Evolutionary conservation across 2,113 vertebrate genomes (phyloP).

Genomic region (Apaloderma vittatum): DNA sequence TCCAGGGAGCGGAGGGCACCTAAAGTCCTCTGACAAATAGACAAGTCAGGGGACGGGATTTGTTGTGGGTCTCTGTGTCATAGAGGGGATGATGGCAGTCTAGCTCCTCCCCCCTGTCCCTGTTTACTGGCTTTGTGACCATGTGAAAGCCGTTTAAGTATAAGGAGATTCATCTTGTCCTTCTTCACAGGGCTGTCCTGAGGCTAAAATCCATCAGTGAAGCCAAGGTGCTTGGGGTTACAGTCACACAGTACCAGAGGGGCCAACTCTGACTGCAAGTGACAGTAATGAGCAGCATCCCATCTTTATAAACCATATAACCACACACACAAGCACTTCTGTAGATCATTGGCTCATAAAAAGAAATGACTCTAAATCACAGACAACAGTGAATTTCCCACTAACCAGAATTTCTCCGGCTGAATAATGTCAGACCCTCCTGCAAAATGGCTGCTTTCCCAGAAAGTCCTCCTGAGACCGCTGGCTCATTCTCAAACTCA

Average conservation of each 20-base stretch:
- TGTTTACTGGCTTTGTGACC: not conserved
- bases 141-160: not conserved
- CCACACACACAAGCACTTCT: not conserved
- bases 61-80: not conserved
- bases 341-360: not conserved
- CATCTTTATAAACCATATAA: not conserved
- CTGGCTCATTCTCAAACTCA: not conserved
- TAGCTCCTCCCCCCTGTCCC: not conserved
- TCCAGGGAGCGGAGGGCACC: not conserved
- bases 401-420: not conserved
- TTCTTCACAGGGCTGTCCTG: not conserved
- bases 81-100: not conserved
- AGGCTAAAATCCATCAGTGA: not conserved
- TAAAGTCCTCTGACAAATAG: not conserved
- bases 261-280: not conserved
- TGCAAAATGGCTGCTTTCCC: not conserved
- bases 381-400: not conserved
- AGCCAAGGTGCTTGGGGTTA: not conserved
- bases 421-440: not conserved
- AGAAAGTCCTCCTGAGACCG: not conserved
- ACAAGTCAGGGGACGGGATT: not conserved
- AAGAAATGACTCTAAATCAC: not conserved
- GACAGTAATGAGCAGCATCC: not conserved
- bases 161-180: not conserved
- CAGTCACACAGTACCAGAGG: not conserved